These are phyloP conservation scores for Indicator maculatus DNA, from an alignment of 2,113 vertebrate genomes.

Conservation along the genomic window DNA sequence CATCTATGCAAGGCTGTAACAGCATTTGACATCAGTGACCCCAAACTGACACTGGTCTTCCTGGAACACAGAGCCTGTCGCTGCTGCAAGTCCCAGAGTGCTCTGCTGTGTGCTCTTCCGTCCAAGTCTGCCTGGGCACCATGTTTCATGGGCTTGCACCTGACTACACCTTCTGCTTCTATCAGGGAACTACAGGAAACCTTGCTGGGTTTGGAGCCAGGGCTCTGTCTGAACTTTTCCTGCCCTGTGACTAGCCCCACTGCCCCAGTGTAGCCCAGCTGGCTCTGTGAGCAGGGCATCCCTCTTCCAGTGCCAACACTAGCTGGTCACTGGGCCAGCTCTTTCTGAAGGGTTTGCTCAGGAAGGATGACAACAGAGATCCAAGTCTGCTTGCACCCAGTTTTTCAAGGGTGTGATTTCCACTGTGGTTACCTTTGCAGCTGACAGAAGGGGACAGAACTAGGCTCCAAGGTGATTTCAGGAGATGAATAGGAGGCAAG, in stretches of 20 bases:
- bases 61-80: not conserved
- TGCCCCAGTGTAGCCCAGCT: not conserved
- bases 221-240: not conserved
- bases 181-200: not conserved
- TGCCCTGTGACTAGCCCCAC: not conserved
- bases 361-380: not conserved
- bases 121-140: not conserved
- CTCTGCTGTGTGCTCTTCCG: not conserved
- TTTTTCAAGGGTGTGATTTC: not conserved
- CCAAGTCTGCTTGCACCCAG: accelerated
- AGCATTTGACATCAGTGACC: not conserved
- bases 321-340: not conserved
- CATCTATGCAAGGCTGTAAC: not conserved
- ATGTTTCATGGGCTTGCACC: accelerated
- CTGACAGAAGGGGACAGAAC: not conserved
- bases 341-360: not conserved
- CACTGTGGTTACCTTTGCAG: not conserved
- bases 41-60: accelerated
- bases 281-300: accelerated
- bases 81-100: accelerated
- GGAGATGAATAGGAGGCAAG: not conserved
- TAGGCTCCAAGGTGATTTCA: slow-evolving; percentile 6
- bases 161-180: not conserved
- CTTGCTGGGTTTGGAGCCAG: not conserved
- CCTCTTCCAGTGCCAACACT: not conserved